Evolutionary conservation across 1,140 invertebrate species (phyloP).

Genomic region (Zophobas atratus): DNA sequence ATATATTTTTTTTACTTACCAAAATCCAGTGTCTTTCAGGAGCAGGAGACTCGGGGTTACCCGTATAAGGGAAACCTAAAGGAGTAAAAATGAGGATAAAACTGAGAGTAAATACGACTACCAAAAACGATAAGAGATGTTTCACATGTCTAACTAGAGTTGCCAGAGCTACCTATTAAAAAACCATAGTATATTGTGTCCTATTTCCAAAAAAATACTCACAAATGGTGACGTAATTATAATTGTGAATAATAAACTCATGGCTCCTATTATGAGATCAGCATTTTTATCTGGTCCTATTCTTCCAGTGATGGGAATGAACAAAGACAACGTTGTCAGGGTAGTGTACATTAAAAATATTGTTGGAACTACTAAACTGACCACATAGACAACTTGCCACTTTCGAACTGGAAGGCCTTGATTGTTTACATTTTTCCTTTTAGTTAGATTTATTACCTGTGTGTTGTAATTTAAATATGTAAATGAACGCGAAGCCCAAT

Average conservation of each 20-base stretch:
- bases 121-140: conserved; percentile 55
- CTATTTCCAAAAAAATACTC: conserved; percentile 51
- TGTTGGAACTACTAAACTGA: conserved; percentile 63
- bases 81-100: conserved; percentile 64
- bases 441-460: conserved; percentile 58
- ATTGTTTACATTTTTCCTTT: conserved; percentile 28
- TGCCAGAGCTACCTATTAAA: conserved; percentile 59
- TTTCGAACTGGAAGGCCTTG: conserved; percentile 63
- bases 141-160: conserved; percentile 56
- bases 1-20: conserved; percentile 60
- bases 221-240: conserved; percentile 67
- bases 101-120: conserved; percentile 57
- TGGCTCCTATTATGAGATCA: conserved; percentile 71
- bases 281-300: conserved; percentile 74
- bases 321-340: conserved; percentile 65
- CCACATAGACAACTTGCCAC: conserved; percentile 66
- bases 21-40: conserved; percentile 69
- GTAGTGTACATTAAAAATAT: conserved; percentile 64
- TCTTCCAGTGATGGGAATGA: conserved; percentile 79
- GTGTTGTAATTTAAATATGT: conserved; percentile 60
- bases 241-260: conserved; percentile 65
- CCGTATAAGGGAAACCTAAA: conserved; percentile 72
- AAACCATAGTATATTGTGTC: neutral
- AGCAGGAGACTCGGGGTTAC: conserved; percentile 62
- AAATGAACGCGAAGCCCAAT: conserved; percentile 63